Conservation (phyloP, 1,140 invertebrate genomes). For the Lordiphosa collinella region DNA sequence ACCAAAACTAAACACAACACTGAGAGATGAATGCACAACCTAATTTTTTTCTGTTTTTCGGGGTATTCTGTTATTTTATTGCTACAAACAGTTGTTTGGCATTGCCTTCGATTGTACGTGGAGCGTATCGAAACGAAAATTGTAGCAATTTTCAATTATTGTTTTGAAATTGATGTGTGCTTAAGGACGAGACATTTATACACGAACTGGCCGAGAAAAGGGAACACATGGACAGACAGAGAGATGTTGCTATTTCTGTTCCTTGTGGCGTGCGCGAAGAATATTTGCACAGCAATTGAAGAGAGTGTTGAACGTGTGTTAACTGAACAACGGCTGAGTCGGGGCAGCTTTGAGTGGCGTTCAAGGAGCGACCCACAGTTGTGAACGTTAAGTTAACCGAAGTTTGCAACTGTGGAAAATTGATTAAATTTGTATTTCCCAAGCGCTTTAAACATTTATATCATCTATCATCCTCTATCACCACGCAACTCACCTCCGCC, state of each 20-base stretch:
- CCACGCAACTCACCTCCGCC: too few relatives aligned
- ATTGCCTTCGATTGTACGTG: too few relatives aligned
- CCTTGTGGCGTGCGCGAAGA: slow-evolving; percentile 20
- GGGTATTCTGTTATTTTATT: too few relatives aligned
- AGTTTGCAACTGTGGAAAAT: too few relatives aligned
- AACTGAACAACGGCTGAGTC: too few relatives aligned
- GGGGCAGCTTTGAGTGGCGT: slow-evolving; percentile 3
- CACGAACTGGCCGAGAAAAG: slow-evolving; percentile 24
- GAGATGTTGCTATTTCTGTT: background rate
- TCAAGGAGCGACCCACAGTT: slow-evolving; percentile 1
- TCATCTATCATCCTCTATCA: too few relatives aligned
- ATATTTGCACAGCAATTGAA: slow-evolving; percentile 44
- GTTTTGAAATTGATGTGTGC: slow-evolving; percentile 60
- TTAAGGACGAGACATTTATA: slow-evolving; percentile 55
- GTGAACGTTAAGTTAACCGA: slow-evolving; percentile 39
- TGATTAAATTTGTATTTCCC: background rate
- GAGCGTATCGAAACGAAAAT: too few relatives aligned
- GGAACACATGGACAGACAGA: slow-evolving; percentile 7
- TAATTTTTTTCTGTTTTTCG: too few relatives aligned
- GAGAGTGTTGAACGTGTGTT: slow-evolving; percentile 48
- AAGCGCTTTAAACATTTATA: background rate
- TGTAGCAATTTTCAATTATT: slow-evolving; percentile 62
- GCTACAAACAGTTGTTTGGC: too few relatives aligned
- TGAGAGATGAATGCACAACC: too few relatives aligned
- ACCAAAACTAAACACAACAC: too few relatives aligned